Conservation (phyloP, 2,888 invertebrate species). For the Hyalella azteca region DNA sequence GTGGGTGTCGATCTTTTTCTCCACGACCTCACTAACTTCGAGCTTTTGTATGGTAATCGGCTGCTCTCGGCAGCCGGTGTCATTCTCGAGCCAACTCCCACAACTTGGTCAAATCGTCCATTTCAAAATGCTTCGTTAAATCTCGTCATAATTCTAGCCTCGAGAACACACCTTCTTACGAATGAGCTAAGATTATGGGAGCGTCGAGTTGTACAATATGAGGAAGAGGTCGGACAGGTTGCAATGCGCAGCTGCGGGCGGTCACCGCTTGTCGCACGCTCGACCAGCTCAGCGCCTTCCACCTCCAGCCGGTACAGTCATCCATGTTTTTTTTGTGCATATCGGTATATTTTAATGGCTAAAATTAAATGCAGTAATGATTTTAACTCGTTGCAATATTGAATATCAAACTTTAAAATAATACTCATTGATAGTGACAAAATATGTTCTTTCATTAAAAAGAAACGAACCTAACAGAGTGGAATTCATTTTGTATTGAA, state of each 20-base stretch:
- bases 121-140: slow-evolving; percentile 3
- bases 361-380: too few species aligned
- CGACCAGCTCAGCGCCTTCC: background rate
- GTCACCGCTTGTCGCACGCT: background rate
- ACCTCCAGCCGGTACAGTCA: background rate
- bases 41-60: slow-evolving; percentile 38
- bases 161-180: background rate
- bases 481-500: too few species aligned
- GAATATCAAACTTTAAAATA: too few species aligned
- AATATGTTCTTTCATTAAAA: too few species aligned
- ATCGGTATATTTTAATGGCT: background rate
- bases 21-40: slow-evolving; percentile 20
- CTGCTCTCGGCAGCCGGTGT: slow-evolving; percentile 23
- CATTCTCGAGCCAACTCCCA: background rate
- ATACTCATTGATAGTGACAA: too few species aligned
- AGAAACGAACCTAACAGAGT: too few species aligned
- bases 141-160: background rate
- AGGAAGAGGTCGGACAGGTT: slow-evolving; percentile 31
- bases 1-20: slow-evolving; percentile 38
- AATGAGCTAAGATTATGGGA: background rate
- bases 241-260: slow-evolving; percentile 9
- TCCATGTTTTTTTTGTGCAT: background rate
- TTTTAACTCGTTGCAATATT: background rate
- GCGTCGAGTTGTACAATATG: background rate
- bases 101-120: background rate